These are phyloP conservation scores for Drosophila antonietae DNA, from an alignment of 2,888 invertebrate species.

Conservation along the genomic window DNA sequence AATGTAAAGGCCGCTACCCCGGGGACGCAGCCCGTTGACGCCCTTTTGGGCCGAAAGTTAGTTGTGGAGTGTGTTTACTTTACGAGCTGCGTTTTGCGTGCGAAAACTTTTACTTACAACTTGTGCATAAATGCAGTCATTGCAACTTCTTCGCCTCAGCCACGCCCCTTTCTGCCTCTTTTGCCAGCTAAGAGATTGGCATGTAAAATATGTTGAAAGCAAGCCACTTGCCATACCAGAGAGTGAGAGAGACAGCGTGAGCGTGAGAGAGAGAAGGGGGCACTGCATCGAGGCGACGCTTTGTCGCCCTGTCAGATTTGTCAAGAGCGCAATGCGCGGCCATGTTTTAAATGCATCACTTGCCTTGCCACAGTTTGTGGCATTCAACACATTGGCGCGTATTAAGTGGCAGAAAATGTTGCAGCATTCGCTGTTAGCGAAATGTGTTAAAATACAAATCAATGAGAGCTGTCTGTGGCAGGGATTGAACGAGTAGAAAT, in stretches of 20 bases:
- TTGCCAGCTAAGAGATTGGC: slow-evolving; percentile 66
- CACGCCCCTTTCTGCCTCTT: not conserved
- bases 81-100: slow-evolving; percentile 80
- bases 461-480: not conserved
- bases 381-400: slow-evolving; percentile 18
- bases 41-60: slow-evolving; percentile 52
- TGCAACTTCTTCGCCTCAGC: slow-evolving; percentile 44
- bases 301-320: slow-evolving; percentile 77
- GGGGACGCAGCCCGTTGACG: not conserved
- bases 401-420: slow-evolving; percentile 33
- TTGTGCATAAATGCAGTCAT: slow-evolving; percentile 75
- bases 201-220: slow-evolving; percentile 81
- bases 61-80: slow-evolving; percentile 76
- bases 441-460: slow-evolving; percentile 15
- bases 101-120: slow-evolving; percentile 79
- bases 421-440: slow-evolving; percentile 13
- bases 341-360: slow-evolving; percentile 62
- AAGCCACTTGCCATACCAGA: slow-evolving; percentile 59
- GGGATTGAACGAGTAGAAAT: not conserved
- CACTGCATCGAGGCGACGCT: slow-evolving; percentile 59
- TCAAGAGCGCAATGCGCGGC: slow-evolving; percentile 50
- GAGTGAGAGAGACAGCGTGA: not conserved
- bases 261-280: not conserved
- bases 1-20: slow-evolving; percentile 2
- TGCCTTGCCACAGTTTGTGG: slow-evolving; percentile 44